Evolutionary conservation across 2,113 vertebrate genomes (phyloP), one percentile per base, ranked within the genome.

Genomic region (Quiscalus mexicanus): DNA sequence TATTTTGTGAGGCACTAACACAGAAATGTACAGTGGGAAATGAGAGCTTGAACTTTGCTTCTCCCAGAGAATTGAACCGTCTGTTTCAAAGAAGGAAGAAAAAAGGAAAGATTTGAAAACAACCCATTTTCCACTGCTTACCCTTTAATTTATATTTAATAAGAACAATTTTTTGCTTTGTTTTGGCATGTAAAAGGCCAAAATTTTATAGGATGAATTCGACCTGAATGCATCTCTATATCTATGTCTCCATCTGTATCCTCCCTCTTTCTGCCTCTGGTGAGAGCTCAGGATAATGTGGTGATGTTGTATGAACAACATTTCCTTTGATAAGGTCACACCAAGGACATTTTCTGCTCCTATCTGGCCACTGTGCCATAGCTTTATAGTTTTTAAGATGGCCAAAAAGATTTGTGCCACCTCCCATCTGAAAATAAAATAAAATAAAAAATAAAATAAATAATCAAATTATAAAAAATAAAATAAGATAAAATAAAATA

Each of bases 1-100:
- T 97, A 94, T 97, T 97, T 97, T 70, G 95, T 94, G 89, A 97
- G 95, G 86, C 87, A 95, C 93, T 96, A 96, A 94, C 93, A 93
- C 86, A 95, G 92, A 95, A 96, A 95, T 93, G 87, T 96, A 90
- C 84, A 87, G 53, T 95, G 89, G 87, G 94, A 97, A 97, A 97
- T 96, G 94, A 95, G 91, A 97, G 91, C 89, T 93, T 97, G 90
- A 96, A 97, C 97, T 95, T 93, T 97, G 96, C 85, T 91, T 91
- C 96, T 96, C 79, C 50, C 7, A 42, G 73, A 88, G 86, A 93
- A 96, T 76, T 91, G 90, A 93, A 88, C 56, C 3, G 37, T 37
- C 85, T 92, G 44, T 86, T 95, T 95, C 87, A 96, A 87, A 87
- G 84, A n/a, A 83, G 31, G 19, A 35, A 59, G 71, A 45, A 69